Base-by-base conservation (phyloP, 2,797 vertebrate species). In the Strix occidentalis region DNA sequence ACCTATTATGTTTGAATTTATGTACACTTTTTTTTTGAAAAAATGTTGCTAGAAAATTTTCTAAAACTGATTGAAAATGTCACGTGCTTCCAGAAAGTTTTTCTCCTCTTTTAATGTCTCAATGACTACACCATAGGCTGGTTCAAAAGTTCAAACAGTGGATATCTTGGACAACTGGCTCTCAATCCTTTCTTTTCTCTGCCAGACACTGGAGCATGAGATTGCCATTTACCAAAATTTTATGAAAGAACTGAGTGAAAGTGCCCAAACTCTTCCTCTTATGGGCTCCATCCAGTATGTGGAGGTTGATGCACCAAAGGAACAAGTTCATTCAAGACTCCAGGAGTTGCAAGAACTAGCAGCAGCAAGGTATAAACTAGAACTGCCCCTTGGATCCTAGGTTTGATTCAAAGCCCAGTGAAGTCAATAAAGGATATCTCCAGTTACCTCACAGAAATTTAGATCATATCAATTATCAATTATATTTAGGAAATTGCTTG, bases 161-260 rank as follows among this genome's bases (percentile, higher is more conserved):
- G 2, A 1, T 51, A 1, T 77, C 23, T 63, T 39, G 7, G 20
- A 51, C 23, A 95, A 45, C 17, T 74, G n/a, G 4, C 11, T 78
- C 58, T 87, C 51, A 77, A 50, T 50, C 37, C 9, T 25, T 23
- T 68, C 29, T 77, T 61, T 61, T 69, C 58, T 65, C 77, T 91
- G 29, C 6, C 83, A 99, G 99, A 98, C 95, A 48, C 84, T 99
- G 66, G 98, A 98, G 72, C 98, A 98, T 10, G 98, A 98, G 82
- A 97, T 99, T 81, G 96, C 98, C 71, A 95, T 98, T 94, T 97
- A 98, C 75, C 95, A 98, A 96, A 95, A 94, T 78, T 90, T 99
- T 90, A 65, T 98, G 86, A 97, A 97, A 87, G 97, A 98, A 63
- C 87, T 99, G 23, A 97, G 93, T 80, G 83, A 97, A 97, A 96